Percentiles rank a stretch among this genome's conserved stretches.
These are phyloP conservation scores for Platygyra sinensis DNA, from an alignment of 64 coral and sea anemone species.

Conservation along the genomic window DNA sequence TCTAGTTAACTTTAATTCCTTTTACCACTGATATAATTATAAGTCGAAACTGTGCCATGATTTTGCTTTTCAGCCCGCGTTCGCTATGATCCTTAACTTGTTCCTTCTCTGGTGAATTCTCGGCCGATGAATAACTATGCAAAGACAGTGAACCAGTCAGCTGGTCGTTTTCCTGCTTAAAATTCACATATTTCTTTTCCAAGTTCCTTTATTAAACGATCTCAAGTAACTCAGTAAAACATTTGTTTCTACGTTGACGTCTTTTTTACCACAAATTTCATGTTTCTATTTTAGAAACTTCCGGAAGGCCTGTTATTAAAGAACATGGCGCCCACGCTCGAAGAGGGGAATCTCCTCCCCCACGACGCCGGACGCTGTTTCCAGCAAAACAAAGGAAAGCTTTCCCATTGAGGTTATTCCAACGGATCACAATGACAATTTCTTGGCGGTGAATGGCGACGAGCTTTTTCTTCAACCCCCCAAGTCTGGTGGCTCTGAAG, in stretches of 20 bases:
- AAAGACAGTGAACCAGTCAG: slow-evolving; percentile 49
- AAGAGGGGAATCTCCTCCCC: slow-evolving; percentile 9
- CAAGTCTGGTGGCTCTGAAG: neutral
- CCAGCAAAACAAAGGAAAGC: neutral
- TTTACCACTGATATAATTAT: no score
- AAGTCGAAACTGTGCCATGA: slow-evolving; percentile 21
- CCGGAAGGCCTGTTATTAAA: slow-evolving; percentile 6
- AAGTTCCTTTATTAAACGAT: slow-evolving; percentile 46
- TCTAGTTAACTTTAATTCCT: no score
- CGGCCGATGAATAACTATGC: slow-evolving; percentile 40
- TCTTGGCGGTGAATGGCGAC: neutral
- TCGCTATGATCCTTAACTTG: neutral
- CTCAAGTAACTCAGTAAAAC: neutral
- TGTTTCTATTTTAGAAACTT: slow-evolving; percentile 28
- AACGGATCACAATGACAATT: slow-evolving; percentile 23
- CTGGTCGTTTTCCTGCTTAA: slow-evolving; percentile 67
- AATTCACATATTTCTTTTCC: slow-evolving; percentile 88
- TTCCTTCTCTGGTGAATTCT: slow-evolving; percentile 19
- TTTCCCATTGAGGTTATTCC: slow-evolving; percentile 30
- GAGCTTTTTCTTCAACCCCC: neutral
- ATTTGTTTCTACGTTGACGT: neutral
- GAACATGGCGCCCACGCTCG: slow-evolving; percentile 15
- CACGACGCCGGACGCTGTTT: neutral
- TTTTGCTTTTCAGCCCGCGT: slow-evolving; percentile 4
- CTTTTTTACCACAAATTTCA: neutral